Conservation (phyloP, 2,888 invertebrate species). For the Stenodera caucasica region DNA sequence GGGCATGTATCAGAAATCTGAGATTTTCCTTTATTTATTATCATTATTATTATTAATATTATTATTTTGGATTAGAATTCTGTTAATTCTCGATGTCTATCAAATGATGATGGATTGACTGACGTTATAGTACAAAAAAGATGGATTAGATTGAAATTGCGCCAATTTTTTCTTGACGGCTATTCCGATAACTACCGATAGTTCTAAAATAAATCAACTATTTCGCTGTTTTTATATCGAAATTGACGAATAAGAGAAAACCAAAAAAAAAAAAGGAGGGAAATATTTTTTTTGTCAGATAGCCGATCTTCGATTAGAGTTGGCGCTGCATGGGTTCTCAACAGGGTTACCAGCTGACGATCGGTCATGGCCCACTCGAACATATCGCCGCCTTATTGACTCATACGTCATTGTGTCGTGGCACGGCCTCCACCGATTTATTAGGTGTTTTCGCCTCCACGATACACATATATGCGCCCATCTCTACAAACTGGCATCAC, state of each 20-base stretch:
- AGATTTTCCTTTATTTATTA: no score
- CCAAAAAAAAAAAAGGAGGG: background rate
- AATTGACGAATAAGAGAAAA: no score
- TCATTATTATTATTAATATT: no score
- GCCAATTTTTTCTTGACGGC: no score
- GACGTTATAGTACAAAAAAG: background rate
- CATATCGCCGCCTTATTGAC: slow-evolving; percentile 51
- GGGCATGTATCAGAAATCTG: background rate
- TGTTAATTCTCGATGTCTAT: background rate
- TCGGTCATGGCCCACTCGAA: slow-evolving; percentile 55
- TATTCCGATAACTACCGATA: no score
- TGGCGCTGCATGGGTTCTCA: slow-evolving; percentile 50
- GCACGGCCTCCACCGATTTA: slow-evolving; percentile 46
- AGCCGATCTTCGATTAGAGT: slow-evolving; percentile 54
- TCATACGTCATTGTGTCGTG: slow-evolving; percentile 55
- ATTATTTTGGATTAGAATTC: background rate
- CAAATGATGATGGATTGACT: slow-evolving; percentile 1
- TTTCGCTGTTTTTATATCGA: no score
- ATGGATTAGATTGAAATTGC: background rate
- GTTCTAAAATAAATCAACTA: slow-evolving; percentile 35
- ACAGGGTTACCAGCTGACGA: slow-evolving; percentile 54
- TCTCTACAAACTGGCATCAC: background rate
- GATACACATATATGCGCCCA: background rate
- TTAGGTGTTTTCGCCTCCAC: slow-evolving; percentile 41
- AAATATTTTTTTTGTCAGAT: slow-evolving; percentile 44